Percentiles rank a stretch among this genome's conserved stretches.
Evolutionary conservation across 1,140 invertebrate species (phyloP).

Genomic region (Procambarus clarkii): DNA sequence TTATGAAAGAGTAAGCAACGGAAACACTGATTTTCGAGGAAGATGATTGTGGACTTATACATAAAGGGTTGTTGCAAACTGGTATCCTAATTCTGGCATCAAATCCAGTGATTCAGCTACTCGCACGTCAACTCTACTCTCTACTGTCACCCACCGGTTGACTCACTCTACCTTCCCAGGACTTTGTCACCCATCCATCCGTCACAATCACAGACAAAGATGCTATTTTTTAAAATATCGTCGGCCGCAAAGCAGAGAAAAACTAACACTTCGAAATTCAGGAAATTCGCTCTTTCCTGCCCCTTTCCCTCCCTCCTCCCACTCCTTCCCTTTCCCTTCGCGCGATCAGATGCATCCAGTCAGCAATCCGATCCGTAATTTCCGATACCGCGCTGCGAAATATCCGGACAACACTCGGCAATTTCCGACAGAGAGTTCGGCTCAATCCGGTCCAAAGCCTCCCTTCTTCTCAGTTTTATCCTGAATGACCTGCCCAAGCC

Average conservation of each 20-base stretch:
- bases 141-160: no score
- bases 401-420: constrained; percentile 48
- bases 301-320: no score
- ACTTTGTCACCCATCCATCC: not conserved
- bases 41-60: no score
- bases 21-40: no score
- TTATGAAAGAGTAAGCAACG: no score
- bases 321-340: not conserved
- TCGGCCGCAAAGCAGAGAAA: not conserved
- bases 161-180: no score
- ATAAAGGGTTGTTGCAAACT: no score
- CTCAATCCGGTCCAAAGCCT: constrained; percentile 42
- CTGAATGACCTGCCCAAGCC: constrained; percentile 19
- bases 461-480: constrained; percentile 25
- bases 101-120: no score
- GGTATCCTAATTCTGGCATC: no score
- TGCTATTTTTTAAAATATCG: not conserved
- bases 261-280: constrained; percentile 15
- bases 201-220: not conserved
- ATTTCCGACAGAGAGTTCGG: constrained; percentile 44
- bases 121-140: no score
- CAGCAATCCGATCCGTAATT: constrained; percentile 48
- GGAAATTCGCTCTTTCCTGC: constrained; percentile 1
- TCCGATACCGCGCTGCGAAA: constrained; percentile 50
- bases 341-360: constrained; percentile 42